Evolutionary conservation across 2,797 vertebrate genomes (phyloP).

Genomic region (Lithobates sylvaticus): DNA sequence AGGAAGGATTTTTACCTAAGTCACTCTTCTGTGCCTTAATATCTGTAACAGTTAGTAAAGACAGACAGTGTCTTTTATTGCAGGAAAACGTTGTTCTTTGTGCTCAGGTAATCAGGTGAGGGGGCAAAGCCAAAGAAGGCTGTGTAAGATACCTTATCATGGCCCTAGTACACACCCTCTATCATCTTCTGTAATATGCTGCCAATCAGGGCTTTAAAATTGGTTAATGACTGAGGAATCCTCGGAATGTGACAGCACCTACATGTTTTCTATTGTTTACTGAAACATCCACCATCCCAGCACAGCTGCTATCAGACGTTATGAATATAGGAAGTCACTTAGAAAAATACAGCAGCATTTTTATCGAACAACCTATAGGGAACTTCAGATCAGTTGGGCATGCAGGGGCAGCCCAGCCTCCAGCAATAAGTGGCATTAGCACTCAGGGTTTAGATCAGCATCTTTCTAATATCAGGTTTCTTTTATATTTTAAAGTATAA

Average conservation of each 20-base stretch:
- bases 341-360: neutral
- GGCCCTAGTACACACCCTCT: constrained; percentile 38
- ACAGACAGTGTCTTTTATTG: neutral
- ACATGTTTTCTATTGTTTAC: constrained; percentile 45
- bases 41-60: neutral
- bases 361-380: constrained; percentile 3
- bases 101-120: constrained; percentile 41
- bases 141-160: constrained; percentile 46
- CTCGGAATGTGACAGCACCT: constrained; percentile 58
- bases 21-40: neutral
- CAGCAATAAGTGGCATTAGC: neutral
- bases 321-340: constrained; percentile 17
- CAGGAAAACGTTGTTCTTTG: neutral
- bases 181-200: constrained; percentile 40
- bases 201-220: constrained; percentile 49
- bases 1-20: neutral
- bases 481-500: too few relatives aligned
- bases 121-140: constrained; percentile 18
- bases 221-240: constrained; percentile 53
- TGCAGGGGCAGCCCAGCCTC: neutral
- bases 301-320: constrained; percentile 25
- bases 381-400: neutral
- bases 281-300: constrained; percentile 11
- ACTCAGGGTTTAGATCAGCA: neutral
- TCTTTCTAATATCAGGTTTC: neutral